Evolutionary conservation across 2,113 vertebrate species (phyloP).

Genomic region (Turnix velox): DNA sequence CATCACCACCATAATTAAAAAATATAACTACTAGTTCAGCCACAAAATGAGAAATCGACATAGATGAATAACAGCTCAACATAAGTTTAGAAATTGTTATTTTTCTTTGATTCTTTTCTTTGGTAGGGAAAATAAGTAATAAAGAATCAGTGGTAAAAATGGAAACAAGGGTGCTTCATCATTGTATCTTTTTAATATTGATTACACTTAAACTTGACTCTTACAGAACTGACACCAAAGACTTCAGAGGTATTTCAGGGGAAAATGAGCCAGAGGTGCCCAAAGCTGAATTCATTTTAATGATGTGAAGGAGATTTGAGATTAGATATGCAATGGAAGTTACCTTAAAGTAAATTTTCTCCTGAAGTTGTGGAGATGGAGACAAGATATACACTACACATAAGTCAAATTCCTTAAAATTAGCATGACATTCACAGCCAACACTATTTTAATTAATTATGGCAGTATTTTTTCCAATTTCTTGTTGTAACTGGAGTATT

Average conservation of each 20-base stretch:
- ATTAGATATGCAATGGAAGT: neutral
- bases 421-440: fast-evolving
- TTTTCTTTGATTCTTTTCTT: neutral
- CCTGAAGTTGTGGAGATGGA: neutral
- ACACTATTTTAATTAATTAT: neutral
- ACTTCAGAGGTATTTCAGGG: neutral
- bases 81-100: neutral
- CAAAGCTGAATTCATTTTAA: neutral
- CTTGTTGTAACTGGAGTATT: neutral
- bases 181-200: neutral
- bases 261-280: neutral
- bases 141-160: neutral
- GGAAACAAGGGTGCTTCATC: neutral
- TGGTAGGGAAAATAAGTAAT: neutral
- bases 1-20: neutral
- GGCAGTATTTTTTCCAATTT: neutral
- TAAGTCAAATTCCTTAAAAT: neutral
- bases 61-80: neutral
- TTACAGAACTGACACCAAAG: neutral
- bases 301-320: neutral
- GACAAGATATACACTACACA: neutral
- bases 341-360: neutral
- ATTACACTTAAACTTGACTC: neutral
- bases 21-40: neutral
- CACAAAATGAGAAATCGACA: neutral